These are phyloP conservation scores for Eupithecia exiguata DNA, from an alignment of 2,888 invertebrate species.

Conservation along the genomic window DNA sequence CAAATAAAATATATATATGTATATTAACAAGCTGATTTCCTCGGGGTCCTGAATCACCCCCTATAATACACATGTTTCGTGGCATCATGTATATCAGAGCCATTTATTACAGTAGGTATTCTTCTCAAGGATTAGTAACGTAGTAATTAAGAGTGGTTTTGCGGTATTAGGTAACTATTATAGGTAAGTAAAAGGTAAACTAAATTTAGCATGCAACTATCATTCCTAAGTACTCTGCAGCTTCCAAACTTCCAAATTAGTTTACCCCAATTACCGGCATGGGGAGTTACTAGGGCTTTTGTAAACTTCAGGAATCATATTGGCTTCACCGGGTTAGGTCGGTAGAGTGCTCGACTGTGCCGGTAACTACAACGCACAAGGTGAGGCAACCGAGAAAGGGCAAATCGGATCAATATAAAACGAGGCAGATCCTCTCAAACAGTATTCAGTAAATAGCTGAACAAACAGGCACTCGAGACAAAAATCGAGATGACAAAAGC, in stretches of 20 bases:
- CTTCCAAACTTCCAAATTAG: background rate
- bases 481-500: conserved; percentile 62
- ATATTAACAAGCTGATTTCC: too few relatives aligned
- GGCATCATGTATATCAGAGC: too few relatives aligned
- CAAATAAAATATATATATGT: too few relatives aligned
- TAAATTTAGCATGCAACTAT: background rate
- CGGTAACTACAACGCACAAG: conserved; percentile 76
- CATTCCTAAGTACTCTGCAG: background rate
- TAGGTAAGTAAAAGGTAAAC: background rate
- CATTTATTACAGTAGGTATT: background rate
- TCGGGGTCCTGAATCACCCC: too few relatives aligned
- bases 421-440: conserved; percentile 75
- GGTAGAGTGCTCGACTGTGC: conserved; percentile 50
- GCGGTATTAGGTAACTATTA: background rate
- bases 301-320: background rate
- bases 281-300: background rate
- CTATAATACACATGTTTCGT: too few relatives aligned
- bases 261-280: background rate
- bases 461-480: conserved; percentile 64
- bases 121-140: background rate
- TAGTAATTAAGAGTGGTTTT: background rate
- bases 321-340: conserved; percentile 49
- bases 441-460: conserved; percentile 75
- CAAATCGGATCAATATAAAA: conserved; percentile 81
- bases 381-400: conserved; percentile 83